phyloP scores from a whole-genome alignment of 2,888 invertebrate species.

The Parnassius orleans region DNA sequence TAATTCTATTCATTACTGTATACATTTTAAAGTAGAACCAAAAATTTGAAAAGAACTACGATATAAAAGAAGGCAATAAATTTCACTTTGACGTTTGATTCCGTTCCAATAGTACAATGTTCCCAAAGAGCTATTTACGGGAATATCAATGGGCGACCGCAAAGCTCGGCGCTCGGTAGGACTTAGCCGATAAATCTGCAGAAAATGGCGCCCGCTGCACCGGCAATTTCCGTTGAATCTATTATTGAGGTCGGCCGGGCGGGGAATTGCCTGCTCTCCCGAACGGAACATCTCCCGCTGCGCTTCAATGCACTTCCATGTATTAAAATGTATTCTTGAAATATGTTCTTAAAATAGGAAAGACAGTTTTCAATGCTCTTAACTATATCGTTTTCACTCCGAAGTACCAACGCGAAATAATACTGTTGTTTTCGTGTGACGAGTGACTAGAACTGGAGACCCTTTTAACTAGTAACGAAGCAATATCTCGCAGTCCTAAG shows the following conservation, averaged over 20 bases:
- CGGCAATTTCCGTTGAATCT: constrained; percentile 18
- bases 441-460: too few relatives aligned
- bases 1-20: too few relatives aligned
- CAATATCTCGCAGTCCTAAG: too few relatives aligned
- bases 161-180: neutral
- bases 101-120: constrained; percentile 9
- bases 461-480: too few relatives aligned
- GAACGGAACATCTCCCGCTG: neutral
- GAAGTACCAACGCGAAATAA: too few relatives aligned
- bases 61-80: constrained; percentile 25
- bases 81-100: constrained; percentile 14
- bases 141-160: constrained; percentile 8
- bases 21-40: too few relatives aligned
- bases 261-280: constrained; percentile 5
- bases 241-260: constrained; percentile 14
- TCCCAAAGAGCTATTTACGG: constrained; percentile 17
- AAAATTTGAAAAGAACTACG: too few relatives aligned
- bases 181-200: constrained; percentile 13
- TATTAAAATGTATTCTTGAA: neutral
- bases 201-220: constrained; percentile 14
- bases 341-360: too few relatives aligned
- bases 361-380: too few relatives aligned
- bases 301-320: neutral
- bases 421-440: too few relatives aligned
- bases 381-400: too few relatives aligned